Percentiles rank a stretch among this genome's conserved stretches.
phyloP scores from a whole-genome alignment of 2,888 invertebrate species.

The Mesorhabditis spiculigera region DNA sequence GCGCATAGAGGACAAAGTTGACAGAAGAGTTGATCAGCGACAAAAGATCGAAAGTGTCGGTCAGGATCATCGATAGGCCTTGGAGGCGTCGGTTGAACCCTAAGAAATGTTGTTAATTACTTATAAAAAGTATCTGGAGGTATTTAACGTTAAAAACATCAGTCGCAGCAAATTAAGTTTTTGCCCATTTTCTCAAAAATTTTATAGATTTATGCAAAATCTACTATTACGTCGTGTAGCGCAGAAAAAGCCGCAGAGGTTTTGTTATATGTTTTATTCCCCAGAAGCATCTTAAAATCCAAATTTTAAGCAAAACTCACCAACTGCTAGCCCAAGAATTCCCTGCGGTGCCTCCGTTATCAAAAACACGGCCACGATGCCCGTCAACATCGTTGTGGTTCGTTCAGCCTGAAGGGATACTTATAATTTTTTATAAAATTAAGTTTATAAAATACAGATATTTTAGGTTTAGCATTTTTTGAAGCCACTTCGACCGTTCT shows the following conservation, averaged over 20 bases:
- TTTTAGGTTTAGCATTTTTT: too few species aligned
- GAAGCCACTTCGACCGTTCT: too few species aligned
- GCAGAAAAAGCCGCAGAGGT: too few species aligned
- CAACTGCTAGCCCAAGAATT: slow-evolving; percentile 26
- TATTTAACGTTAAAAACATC: not conserved
- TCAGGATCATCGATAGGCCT: slow-evolving; percentile 60
- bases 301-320: not conserved
- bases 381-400: slow-evolving; percentile 75
- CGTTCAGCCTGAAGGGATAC: slow-evolving; percentile 61
- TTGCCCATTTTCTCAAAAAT: too few species aligned
- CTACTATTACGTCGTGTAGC: too few species aligned
- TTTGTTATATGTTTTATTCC: too few species aligned
- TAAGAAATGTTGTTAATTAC: slow-evolving; percentile 3
- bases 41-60: slow-evolving; percentile 73
- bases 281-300: too few species aligned
- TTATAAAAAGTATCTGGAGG: not conserved
- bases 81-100: slow-evolving; percentile 39
- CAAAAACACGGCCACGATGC: slow-evolving; percentile 74
- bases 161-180: not conserved
- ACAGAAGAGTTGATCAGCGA: slow-evolving; percentile 73
- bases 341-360: slow-evolving; percentile 71
- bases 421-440: slow-evolving; percentile 4
- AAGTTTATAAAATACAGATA: not conserved
- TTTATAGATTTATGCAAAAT: too few species aligned
- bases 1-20: slow-evolving; percentile 76